Conservation (phyloP, 2,888 invertebrate species). For the Loripinus fragilis region DNA sequence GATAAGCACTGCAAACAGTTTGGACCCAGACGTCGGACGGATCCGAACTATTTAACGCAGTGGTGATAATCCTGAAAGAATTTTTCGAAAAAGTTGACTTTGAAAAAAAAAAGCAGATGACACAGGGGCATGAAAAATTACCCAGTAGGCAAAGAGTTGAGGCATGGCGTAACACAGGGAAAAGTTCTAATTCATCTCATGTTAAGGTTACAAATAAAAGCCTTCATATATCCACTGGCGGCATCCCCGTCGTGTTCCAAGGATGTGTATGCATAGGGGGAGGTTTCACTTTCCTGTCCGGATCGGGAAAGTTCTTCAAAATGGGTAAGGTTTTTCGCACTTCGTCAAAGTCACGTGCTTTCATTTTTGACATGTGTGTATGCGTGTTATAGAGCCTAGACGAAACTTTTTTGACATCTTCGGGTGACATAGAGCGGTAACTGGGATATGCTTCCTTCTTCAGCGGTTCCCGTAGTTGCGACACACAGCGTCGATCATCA, state of each 20-base stretch:
- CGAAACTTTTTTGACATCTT: conserved; percentile 57
- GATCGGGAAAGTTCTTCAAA: conserved; percentile 57
- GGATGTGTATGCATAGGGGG: conserved; percentile 58
- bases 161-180: too few species aligned
- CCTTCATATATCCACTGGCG: conserved; percentile 42
- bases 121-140: too few species aligned
- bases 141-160: too few species aligned
- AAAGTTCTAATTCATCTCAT: too few species aligned
- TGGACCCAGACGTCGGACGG: too few species aligned
- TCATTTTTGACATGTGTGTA: conserved; percentile 63
- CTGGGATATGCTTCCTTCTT: conserved; percentile 62
- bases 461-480: conserved; percentile 61
- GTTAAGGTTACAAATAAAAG: too few species aligned
- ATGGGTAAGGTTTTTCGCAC: conserved; percentile 54
- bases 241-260: conserved; percentile 50
- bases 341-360: conserved; percentile 56
- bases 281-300: conserved; percentile 31
- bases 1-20: too few species aligned
- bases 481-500: conserved; percentile 55
- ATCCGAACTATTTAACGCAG: too few species aligned
- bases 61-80: too few species aligned
- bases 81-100: too few species aligned
- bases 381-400: conserved; percentile 57
- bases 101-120: too few species aligned
- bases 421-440: conserved; percentile 62